Base-by-base conservation (phyloP, 2,113 vertebrate genomes). In the Cyanoramphus novaezelandiae region DNA sequence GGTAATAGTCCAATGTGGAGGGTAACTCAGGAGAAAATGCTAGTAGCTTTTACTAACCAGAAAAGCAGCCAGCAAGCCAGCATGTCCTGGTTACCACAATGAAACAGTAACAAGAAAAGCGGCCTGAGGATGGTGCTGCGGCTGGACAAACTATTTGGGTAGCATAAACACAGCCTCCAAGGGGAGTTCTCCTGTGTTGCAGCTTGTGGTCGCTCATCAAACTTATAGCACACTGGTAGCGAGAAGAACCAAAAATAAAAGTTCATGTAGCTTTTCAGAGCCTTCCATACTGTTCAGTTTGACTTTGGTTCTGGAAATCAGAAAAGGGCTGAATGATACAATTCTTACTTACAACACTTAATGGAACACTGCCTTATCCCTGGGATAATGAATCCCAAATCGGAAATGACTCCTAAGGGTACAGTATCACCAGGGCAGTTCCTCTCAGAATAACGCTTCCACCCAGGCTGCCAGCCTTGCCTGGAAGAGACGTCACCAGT, bases 1-100 rank as follows among this genome's bases (percentile, higher is more conserved):
- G 62, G 69, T 84, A 83, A 53, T 9, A 76, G 25, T 82, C 74
- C 77, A 95, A 35, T 23, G 8, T 49, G 80, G 79, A 69, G 72
- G 49, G 75, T 86, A 92, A 92, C 67, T 78, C 53, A 47, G 82
- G 71, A 93, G 68, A 95, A 92, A 85, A 88, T 35, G 53, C 21
- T 37, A 64, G 62, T 49, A 93, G 68, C 29, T 90, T 88, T 91
- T 69, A 68, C 57, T 62, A 78, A 92, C 74, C 74, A 75, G 69
- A 82, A 90, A 88, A 69, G 49, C 28, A 5, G 55, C 43, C 70
- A 90, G 80, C 6, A 69, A 93, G n/a, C 14, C 81, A 43, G 70
- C 74, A 52, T 18, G 71, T 39, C 49, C 62, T 60, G 52, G 53
- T 78, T 68, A 79, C 72, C 74, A 69, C 62, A 82, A 41, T 33